Evolutionary conservation across 2,797 vertebrate genomes (phyloP).

Genomic region (Ctenopoma kingsleyae): DNA sequence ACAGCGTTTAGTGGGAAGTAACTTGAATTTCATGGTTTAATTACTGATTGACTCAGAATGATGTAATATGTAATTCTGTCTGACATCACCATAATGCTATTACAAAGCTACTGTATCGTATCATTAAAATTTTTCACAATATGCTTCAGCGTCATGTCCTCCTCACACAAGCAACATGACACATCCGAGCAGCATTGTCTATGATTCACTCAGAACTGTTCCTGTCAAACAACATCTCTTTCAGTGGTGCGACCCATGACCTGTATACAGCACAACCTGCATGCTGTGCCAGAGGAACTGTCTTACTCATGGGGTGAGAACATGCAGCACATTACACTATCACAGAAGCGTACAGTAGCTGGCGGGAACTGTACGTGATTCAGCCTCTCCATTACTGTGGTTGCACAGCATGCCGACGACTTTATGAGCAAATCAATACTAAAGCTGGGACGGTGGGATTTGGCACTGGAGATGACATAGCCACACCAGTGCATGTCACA

Average conservation of each 20-base stretch:
- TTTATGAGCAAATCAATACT: slow-evolving; percentile 57
- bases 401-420: slow-evolving; percentile 35
- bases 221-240: slow-evolving; percentile 50
- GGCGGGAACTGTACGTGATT: slow-evolving; percentile 45
- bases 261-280: slow-evolving; percentile 20
- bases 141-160: slow-evolving; percentile 36
- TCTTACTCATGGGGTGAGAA: slow-evolving; percentile 32
- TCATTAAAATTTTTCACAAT: slow-evolving; percentile 32
- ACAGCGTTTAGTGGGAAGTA: not conserved
- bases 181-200: slow-evolving; percentile 19
- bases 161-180: slow-evolving; percentile 32
- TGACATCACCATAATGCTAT: not conserved
- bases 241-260: slow-evolving; percentile 51
- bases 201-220: slow-evolving; percentile 59
- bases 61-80: not conserved
- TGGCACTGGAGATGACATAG: slow-evolving; percentile 26
- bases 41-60: slow-evolving; percentile 1
- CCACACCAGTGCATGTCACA: not conserved
- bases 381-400: slow-evolving; percentile 44
- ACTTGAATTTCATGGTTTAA: slow-evolving; percentile 4
- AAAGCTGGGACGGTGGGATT: slow-evolving; percentile 25
- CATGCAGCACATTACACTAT: slow-evolving; percentile 2
- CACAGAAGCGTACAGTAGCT: slow-evolving; percentile 29
- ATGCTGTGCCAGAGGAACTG: slow-evolving; percentile 19
- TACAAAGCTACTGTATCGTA: not conserved